Evolutionary conservation across 2,797 vertebrate genomes (phyloP).

Genomic region (Enteromius afrohamiltoni): DNA sequence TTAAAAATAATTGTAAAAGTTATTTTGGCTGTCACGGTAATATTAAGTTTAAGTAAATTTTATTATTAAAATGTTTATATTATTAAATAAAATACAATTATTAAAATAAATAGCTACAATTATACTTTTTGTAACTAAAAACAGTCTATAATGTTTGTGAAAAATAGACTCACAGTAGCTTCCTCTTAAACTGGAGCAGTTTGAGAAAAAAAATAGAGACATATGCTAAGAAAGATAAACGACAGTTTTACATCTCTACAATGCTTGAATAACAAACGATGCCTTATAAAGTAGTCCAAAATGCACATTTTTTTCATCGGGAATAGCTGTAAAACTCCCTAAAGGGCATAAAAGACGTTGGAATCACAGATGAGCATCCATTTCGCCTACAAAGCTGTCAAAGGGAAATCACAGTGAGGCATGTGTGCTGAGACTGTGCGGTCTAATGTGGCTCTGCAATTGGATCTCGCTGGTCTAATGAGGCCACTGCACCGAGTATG

Average conservation of each 20-base stretch:
- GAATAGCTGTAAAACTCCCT: constrained; percentile 27
- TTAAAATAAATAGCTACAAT: too few species aligned
- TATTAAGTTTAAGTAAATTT: too few species aligned
- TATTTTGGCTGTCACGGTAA: too few species aligned
- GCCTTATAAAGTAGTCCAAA: constrained; percentile 9
- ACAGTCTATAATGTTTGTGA: not conserved
- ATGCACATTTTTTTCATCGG: constrained; percentile 5
- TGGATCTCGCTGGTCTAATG: constrained; percentile 64
- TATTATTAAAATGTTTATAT: too few species aligned
- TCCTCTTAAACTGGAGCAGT: not conserved
- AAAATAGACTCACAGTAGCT: not conserved
- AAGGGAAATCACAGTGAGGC: constrained; percentile 37
- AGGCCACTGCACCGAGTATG: constrained; percentile 17
- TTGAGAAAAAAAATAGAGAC: constrained; percentile 6
- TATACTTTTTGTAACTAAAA: not conserved
- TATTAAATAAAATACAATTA: too few species aligned
- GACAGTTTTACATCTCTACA: not conserved
- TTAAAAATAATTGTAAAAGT: too few species aligned
- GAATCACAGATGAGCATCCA: constrained; percentile 31
- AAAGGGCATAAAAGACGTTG: not conserved
- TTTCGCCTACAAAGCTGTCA: constrained; percentile 26
- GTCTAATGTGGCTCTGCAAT: constrained; percentile 55
- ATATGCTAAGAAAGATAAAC: constrained; percentile 25
- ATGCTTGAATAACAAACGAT: constrained; percentile 21
- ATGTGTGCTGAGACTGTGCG: constrained; percentile 53